Base-by-base conservation (phyloP, 2,113 vertebrate genomes). In the Crotalus helleri region DNA sequence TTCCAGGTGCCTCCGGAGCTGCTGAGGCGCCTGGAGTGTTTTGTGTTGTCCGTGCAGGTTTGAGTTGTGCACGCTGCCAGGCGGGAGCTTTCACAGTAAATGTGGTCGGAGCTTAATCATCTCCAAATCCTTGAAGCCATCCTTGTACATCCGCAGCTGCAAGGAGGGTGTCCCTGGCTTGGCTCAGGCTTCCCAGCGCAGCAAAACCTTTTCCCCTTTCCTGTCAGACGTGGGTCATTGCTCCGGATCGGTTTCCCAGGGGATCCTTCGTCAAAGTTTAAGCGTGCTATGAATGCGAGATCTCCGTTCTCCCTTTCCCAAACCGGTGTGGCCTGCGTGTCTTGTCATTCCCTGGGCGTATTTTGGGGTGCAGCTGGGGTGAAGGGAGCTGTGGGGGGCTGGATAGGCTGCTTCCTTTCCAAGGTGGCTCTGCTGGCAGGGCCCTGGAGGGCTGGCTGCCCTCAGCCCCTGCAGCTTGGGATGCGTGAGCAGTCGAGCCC, bases 101-200 rank as follows among this genome's bases (percentile, higher is more conserved):
- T 3, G 29, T n/a, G 5, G 64, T 10, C 0, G 1, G 64, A n/a
- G 4, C 29, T 6, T 7, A 49, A 5, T 15, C 1, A 5, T 15
- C 61, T 69, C 55, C 29, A 15, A n/a, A 12, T 26, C 59, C 59
- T 64, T 64, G 4, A 11, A 69, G 26, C 29, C 0, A 5, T 29
- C 29, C 11, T 69, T 29, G 26, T 29, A 11, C 61, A 4, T 69
- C 29, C 6, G 11, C 61, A 0, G 10, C 3, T 0, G 61, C 4
- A 5, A 5, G 29, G 29, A 1, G 5, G 13, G 12, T 64, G 61
- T 29, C 61, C 59, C 26, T 11, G 10, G 26, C 4, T 29, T 29
- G 26, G 26, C 59, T 29, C 15, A 19, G 58, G 58, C 21, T 59
- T 59, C 24, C 58, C 21, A 23, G 57, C 11, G 5, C 57, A 1